Conservation (phyloP, 2,113 vertebrate species). For the Turnix velox region DNA sequence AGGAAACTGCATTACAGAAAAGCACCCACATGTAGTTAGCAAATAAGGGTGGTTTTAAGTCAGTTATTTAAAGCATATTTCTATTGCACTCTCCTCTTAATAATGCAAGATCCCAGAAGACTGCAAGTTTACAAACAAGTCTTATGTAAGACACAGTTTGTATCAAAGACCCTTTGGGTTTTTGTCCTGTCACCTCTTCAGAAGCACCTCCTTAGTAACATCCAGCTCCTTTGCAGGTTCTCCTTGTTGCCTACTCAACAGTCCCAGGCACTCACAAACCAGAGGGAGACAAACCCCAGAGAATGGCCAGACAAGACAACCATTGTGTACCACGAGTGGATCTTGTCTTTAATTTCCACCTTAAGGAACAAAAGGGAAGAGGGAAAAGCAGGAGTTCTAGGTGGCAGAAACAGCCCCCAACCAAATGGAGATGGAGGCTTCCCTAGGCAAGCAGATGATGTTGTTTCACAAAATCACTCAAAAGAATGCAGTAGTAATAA, state of each 20-base stretch:
- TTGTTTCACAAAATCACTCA: neutral
- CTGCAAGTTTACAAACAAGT: neutral
- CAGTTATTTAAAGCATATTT: neutral
- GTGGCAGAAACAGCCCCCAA: neutral
- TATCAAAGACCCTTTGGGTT: neutral
- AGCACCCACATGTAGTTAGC: neutral
- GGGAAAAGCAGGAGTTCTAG: neutral
- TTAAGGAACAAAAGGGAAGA: neutral
- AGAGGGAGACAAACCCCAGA: neutral
- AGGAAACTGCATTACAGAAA: neutral
- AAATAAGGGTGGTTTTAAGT: neutral
- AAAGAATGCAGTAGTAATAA: neutral
- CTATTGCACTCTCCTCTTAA: neutral
- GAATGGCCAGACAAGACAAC: neutral
- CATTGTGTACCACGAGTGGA: neutral
- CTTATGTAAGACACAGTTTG: neutral
- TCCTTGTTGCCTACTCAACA: fast-evolving
- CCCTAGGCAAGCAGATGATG: neutral
- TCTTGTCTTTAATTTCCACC: neutral
- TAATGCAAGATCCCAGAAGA: neutral
- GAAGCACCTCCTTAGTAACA: neutral
- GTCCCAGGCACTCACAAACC: neutral
- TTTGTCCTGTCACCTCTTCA: neutral
- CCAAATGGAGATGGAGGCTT: neutral
- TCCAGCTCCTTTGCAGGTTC: neutral